Base-by-base conservation (phyloP, 2,888 invertebrate species). In the Seira ritae region DNA sequence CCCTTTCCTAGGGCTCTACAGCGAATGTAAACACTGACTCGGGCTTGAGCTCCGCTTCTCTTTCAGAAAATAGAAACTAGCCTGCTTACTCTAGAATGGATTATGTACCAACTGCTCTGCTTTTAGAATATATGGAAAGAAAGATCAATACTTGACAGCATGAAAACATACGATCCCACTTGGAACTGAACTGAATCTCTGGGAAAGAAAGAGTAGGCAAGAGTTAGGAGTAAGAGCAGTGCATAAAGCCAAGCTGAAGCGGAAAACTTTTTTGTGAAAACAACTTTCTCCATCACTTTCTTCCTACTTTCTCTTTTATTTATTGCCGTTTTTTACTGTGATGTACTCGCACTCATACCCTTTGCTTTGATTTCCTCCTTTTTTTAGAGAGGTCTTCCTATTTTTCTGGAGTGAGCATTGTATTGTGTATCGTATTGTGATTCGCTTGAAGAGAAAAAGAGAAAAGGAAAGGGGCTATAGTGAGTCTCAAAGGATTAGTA, bases 351-450 rank as follows among this genome's bases (percentile, higher is more conserved):
- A n/a, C n/a, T 22, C 20, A 46, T 46, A 69, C 69, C 12, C 12
- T 37, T 73, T 73, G 31, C 73, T 20, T 65, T 73, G 62, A 23
- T 55, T 73, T 19, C 73, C n/a, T n/a, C 68, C n/a, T 2, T 37
- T 37, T 19, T 46, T 60, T n/a, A 60, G 4, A 60, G 8, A 17
- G 15, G 19, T 70, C 50, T 60, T 72, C 55, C 24, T 23, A n/a
- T 67, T 67, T 67, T n/a, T 23, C 24, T 4, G 1, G 3, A 55
- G 23, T 15, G 23, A n/a, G n/a, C n/a, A n/a, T n/a, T n/a, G n/a
- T n/a, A n/a, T n/a, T n/a, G n/a, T n/a, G n/a, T n/a, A n/a, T 42
- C 42, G 6, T 42, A 42, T 42, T 8, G 42, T 12, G 6, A 8
- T n/a, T 60, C 60, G 4, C 60, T 60, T 17, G n/a, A 60, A 60